These are phyloP conservation scores for Dendroctonus ponderosae DNA, from an alignment of 1,140 invertebrate genomes.

Conservation along the genomic window DNA sequence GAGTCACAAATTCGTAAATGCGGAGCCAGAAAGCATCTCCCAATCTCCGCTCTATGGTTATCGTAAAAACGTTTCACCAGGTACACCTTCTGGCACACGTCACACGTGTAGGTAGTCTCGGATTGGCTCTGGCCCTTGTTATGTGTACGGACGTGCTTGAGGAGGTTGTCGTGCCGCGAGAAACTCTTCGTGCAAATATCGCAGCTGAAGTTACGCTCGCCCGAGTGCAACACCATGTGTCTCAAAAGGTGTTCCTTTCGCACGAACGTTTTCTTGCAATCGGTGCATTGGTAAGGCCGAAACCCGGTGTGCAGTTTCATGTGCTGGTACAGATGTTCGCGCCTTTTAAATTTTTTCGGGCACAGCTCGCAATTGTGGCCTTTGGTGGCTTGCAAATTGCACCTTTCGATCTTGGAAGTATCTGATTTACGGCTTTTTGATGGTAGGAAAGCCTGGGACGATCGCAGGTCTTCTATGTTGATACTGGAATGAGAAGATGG, in stretches of 20 bases:
- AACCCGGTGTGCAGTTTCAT: slow-evolving; percentile 69
- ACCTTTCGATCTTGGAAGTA: slow-evolving; percentile 13
- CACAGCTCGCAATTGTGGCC: slow-evolving; percentile 57
- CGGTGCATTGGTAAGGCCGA: slow-evolving; percentile 62
- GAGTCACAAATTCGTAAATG: too few relatives aligned
- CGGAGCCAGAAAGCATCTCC: slow-evolving; percentile 8
- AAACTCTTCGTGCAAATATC: slow-evolving; percentile 76
- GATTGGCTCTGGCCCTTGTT: slow-evolving; percentile 58
- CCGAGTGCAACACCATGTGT: slow-evolving; percentile 73
- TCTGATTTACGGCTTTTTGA: not conserved
- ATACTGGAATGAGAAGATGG: slow-evolving; percentile 6
- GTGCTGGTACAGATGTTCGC: slow-evolving; percentile 61
- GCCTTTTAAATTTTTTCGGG: slow-evolving; percentile 59
- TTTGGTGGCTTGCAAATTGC: slow-evolving; percentile 13
- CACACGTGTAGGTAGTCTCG: slow-evolving; percentile 64
- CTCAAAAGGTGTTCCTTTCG: slow-evolving; percentile 68
- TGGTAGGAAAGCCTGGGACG: not conserved
- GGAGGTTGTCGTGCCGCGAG: slow-evolving; percentile 72
- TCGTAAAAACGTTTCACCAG: slow-evolving; percentile 67
- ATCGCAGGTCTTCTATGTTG: slow-evolving; percentile 21
- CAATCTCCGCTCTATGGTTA: slow-evolving; percentile 55
- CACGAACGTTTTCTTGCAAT: slow-evolving; percentile 71
- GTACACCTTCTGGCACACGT: slow-evolving; percentile 71
- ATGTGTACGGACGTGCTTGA: slow-evolving; percentile 69
- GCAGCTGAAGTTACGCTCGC: slow-evolving; percentile 71